These are phyloP conservation scores for Xylocampa areola DNA, from an alignment of 2,888 invertebrate genomes.

Conservation along the genomic window DNA sequence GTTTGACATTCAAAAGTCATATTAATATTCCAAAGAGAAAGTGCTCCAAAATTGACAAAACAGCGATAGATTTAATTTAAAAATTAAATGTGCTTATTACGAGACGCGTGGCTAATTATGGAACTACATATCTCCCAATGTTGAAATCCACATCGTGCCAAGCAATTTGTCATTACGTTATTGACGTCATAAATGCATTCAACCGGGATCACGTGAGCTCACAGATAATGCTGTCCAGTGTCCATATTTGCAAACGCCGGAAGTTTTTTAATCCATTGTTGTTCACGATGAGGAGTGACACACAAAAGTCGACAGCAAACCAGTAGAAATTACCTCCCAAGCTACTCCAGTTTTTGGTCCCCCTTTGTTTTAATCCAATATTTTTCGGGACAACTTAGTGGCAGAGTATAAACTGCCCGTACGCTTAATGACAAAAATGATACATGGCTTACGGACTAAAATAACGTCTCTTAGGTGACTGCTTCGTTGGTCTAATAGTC, in stretches of 20 bases:
- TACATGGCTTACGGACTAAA: no score
- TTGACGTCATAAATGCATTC: slow-evolving; percentile 51
- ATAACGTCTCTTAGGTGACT: no score
- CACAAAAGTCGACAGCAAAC: slow-evolving; percentile 43
- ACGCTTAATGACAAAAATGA: no score
- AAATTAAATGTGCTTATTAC: background rate
- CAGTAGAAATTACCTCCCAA: background rate
- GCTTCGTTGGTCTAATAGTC: no score
- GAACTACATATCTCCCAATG: slow-evolving; percentile 29
- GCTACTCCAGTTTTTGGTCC: slow-evolving; percentile 35
- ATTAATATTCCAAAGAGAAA: background rate
- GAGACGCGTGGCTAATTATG: slow-evolving; percentile 27
- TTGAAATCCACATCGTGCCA: slow-evolving; percentile 29
- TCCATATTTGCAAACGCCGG: slow-evolving; percentile 60
- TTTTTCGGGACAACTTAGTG: no score
- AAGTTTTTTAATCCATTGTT: slow-evolving; percentile 66
- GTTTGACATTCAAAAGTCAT: background rate
- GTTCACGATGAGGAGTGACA: slow-evolving; percentile 61
- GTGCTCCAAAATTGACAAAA: background rate
- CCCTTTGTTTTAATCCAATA: no score
- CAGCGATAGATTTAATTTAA: no score
- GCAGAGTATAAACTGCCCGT: no score
- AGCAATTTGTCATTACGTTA: slow-evolving; percentile 39
- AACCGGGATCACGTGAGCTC: slow-evolving; percentile 53
- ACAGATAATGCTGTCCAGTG: slow-evolving; percentile 34